Percentiles rank a stretch among this genome's conserved stretches.
Evolutionary conservation across 2,113 vertebrate species (phyloP).

Genomic region (Bubo bubo): DNA sequence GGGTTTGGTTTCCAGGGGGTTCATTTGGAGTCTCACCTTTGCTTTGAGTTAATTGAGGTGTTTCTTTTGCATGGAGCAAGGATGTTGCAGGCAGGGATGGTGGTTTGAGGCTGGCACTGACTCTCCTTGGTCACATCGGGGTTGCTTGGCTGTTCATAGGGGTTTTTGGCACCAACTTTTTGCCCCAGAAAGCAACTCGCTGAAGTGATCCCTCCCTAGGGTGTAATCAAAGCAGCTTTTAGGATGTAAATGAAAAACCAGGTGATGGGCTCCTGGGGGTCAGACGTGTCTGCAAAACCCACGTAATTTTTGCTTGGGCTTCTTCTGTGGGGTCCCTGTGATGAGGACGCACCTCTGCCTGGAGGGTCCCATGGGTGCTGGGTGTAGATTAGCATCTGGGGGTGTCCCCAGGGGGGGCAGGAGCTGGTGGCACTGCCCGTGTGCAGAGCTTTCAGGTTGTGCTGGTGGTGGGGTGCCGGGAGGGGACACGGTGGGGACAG

Average conservation of each 20-base stretch:
- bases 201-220: neutral
- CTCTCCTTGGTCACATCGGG: accelerated
- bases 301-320: neutral
- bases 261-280: neutral
- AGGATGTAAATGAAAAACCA: neutral
- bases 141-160: neutral
- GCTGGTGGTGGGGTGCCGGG: neutral
- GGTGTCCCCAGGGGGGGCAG: neutral
- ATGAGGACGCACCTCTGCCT: neutral
- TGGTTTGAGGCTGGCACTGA: neutral
- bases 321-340: neutral
- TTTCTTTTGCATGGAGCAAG: neutral
- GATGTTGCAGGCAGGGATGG: neutral
- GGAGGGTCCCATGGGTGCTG: neutral
- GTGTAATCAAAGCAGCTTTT: neutral
- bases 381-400: neutral
- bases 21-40: neutral
- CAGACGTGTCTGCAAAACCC: neutral
- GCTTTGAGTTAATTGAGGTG: neutral
- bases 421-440: neutral
- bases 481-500: neutral
- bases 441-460: neutral
- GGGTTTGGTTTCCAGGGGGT: neutral
- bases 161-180: neutral
- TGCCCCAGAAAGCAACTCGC: neutral